These are phyloP conservation scores for Diadema setosum DNA, from an alignment of 35 echinoderm and acorn worm species.

Conservation along the genomic window DNA sequence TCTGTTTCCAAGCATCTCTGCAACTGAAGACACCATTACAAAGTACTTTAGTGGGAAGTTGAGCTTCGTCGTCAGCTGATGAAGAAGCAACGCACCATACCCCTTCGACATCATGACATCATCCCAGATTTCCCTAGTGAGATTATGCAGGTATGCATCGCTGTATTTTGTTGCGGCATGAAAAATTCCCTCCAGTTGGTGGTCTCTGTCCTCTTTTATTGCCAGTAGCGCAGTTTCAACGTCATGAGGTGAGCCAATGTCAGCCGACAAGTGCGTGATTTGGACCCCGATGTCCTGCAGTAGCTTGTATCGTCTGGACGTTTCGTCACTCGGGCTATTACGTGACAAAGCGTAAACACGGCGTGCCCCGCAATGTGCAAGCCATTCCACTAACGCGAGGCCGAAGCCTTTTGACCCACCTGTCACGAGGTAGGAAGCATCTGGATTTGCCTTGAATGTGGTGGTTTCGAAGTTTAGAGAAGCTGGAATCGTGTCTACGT, in stretches of 20 bases:
- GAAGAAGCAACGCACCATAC: conserved; percentile 79
- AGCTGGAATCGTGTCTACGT: conserved; percentile 80
- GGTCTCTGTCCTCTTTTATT: conserved; percentile 75
- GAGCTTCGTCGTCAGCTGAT: conserved; percentile 73
- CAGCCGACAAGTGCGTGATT: conserved; percentile 84
- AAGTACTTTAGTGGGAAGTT: conserved; percentile 88
- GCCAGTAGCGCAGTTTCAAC: conserved; percentile 79
- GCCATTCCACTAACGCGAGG: conserved; percentile 76
- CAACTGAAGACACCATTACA: conserved; percentile 95
- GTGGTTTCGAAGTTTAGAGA: conserved; percentile 90
- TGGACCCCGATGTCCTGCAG: conserved; percentile 79
- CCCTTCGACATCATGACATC: conserved; percentile 83
- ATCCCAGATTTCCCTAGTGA: conserved; percentile 78
- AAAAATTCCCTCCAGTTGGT: conserved; percentile 89
- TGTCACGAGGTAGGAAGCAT: conserved; percentile 87
- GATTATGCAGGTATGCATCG: conserved; percentile 50
- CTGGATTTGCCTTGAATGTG: conserved; percentile 62
- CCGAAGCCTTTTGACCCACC: conserved; percentile 94
- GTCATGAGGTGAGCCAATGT: conserved; percentile 68
- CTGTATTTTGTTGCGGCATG: conserved; percentile 82
- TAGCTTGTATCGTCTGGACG: conserved; percentile 70
- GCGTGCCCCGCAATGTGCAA: conserved; percentile 75
- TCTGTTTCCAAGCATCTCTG: conserved; percentile 88
- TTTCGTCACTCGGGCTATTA: conserved; percentile 77
- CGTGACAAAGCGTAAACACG: conserved; percentile 84